phyloP scores from a whole-genome alignment of 2,797 vertebrate genomes.

The Betta splendens region DNA sequence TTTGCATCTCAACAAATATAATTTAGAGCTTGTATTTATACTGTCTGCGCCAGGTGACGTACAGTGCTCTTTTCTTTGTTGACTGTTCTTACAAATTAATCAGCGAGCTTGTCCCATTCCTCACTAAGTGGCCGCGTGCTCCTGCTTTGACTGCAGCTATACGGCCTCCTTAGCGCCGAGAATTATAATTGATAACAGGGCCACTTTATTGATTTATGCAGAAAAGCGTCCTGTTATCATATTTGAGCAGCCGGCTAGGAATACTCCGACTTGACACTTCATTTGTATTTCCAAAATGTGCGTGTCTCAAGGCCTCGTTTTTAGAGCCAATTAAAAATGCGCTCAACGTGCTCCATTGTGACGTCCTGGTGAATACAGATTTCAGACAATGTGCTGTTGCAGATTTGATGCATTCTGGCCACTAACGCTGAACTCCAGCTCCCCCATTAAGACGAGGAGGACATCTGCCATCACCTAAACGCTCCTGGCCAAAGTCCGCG shows the following conservation, averaged over 20 bases:
- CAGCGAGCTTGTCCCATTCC: slow-evolving; percentile 50
- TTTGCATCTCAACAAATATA: slow-evolving; percentile 73
- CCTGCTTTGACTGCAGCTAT: slow-evolving; percentile 19
- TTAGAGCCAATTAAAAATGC: slow-evolving; percentile 34
- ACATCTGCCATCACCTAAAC: slow-evolving; percentile 27
- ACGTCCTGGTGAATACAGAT: slow-evolving; percentile 25
- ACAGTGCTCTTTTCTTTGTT: slow-evolving; percentile 51
- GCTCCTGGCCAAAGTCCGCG: slow-evolving; percentile 20
- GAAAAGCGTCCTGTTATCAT: slow-evolving; percentile 54
- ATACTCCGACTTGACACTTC: slow-evolving; percentile 32
- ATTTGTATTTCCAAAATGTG: slow-evolving; percentile 27
- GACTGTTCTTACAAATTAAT: slow-evolving; percentile 71
- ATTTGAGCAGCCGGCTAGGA: slow-evolving; percentile 48
- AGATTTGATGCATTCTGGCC: not conserved
- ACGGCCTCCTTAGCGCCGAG: slow-evolving; percentile 50
- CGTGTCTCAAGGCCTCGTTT: slow-evolving; percentile 6
- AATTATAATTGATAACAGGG: slow-evolving; percentile 55
- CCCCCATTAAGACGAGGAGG: slow-evolving; percentile 13
- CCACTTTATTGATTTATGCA: slow-evolving; percentile 53
- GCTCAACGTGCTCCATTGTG: not conserved
- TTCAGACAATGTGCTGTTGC: not conserved
- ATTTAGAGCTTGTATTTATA: slow-evolving; percentile 64
- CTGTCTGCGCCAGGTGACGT: slow-evolving; percentile 68
- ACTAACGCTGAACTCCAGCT: not conserved
- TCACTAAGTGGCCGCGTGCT: slow-evolving; percentile 49